Evolutionary conservation across 2,888 invertebrate genomes (phyloP), one percentile per base, ranked within the genome.

Genomic region (Fabriciana adippe): DNA sequence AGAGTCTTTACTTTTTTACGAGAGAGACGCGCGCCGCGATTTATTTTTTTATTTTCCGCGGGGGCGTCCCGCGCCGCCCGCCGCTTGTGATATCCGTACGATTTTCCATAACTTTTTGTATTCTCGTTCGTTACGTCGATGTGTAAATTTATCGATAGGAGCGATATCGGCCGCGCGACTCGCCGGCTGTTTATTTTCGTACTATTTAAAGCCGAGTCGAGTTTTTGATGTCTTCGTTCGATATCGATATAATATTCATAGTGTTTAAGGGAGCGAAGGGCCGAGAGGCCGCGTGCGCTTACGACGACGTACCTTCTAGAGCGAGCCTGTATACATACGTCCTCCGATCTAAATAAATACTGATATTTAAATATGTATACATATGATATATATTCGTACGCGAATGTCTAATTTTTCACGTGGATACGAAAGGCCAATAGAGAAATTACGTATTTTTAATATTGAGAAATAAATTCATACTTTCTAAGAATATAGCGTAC

Each of bases 81-180:
- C 90, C 91, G 92, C 92, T 92, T 92, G 92, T 92, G 92, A 92
- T 92, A 92, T 89, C 91, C 90, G 89, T 91, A 91, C 91, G 92
- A 90, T 90, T 92, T 92, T 91, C 89, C 90, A 87, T 89, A 89
- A 91, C 89, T 90, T 92, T 92, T 92, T 92, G 90, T 92, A 92
- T 92, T 91, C 90, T 88, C 90, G 90, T 89, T 91, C 89, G 92
- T 92, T 91, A 90, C 88, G 90, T 92, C 90, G 91, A 91, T 90
- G 90, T 92, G 91, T 91, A 91, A 91, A 90, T 89, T 88, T 85
- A 91, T 92, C 91, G 92, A 92, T 92, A 91, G 90, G 87, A 92
- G 91, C 92, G 89, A 92, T 90, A 89, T 87, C 87, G 79, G 92
- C 88, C 92, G 92, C 83, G 90, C 87, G 89, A 88, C 86, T 87